phyloP scores from a whole-genome alignment of 2,113 vertebrate species.

The Xerus inauris region DNA sequence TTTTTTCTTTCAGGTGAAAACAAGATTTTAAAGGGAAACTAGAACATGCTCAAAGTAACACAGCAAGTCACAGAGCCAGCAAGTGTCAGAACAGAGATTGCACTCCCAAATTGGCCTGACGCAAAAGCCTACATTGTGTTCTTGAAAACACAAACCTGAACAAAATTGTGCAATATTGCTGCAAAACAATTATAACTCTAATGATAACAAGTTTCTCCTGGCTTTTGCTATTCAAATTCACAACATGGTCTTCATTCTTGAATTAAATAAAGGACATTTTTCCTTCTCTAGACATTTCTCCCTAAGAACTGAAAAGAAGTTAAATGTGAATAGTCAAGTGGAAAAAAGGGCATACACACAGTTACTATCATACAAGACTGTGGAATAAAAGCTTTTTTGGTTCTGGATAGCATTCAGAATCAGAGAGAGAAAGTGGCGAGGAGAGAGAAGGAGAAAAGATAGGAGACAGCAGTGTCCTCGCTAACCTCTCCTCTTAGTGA shows the following conservation, averaged over 20 bases:
- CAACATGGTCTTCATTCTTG: neutral
- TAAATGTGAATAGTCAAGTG: neutral
- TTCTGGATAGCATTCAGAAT: neutral
- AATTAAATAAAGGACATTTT: conserved; percentile 19
- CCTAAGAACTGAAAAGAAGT: conserved; percentile 7
- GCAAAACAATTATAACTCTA: neutral
- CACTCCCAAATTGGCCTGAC: neutral
- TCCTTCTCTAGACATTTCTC: neutral
- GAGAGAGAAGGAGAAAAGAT: neutral
- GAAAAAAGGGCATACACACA: too few species aligned
- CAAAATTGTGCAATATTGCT: neutral
- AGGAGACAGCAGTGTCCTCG: neutral
- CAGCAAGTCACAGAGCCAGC: neutral
- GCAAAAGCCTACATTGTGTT: neutral
- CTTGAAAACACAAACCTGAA: neutral
- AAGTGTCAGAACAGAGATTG: neutral
- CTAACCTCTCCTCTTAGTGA: neutral
- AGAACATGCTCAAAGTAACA: neutral
- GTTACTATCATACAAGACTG: neutral
- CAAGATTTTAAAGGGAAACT: conserved; percentile 40
- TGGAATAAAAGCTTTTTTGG: neutral
- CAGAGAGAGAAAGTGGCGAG: neutral
- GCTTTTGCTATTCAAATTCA: neutral
- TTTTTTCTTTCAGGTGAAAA: conserved; percentile 37
- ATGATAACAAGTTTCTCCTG: neutral